Evolutionary conservation across 2,797 vertebrate genomes (phyloP).

Genomic region (Neosilurus mollespiculum): DNA sequence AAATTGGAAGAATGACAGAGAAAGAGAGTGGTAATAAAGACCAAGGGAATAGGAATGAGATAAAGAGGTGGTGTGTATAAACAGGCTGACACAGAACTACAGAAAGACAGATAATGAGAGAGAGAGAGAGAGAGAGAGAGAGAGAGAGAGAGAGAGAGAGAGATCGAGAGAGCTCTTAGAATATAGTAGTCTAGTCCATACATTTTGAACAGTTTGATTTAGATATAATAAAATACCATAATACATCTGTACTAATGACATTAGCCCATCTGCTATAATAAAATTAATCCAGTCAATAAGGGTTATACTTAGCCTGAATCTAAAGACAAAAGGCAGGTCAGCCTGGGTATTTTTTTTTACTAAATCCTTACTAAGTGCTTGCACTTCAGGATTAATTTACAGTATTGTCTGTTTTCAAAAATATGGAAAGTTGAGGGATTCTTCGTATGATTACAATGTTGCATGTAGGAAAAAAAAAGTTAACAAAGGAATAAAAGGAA

Average conservation of each 20-base stretch:
- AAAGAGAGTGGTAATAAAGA: neutral
- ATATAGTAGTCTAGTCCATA: too few relatives aligned
- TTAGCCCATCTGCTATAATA: neutral
- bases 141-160: neutral
- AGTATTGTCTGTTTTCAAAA: too few relatives aligned
- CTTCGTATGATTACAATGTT: neutral
- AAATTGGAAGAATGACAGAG: neutral
- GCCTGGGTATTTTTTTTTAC: too few relatives aligned
- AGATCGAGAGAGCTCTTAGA: too few relatives aligned
- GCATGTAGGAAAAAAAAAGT: neutral
- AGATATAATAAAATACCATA: too few relatives aligned
- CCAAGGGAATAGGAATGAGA: neutral
- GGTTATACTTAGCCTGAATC: neutral
- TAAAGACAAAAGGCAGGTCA: neutral
- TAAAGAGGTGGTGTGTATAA: neutral
- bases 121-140: neutral
- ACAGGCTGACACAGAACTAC: neutral
- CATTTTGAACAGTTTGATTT: too few relatives aligned
- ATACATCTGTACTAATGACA: neutral
- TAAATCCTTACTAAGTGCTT: neutral
- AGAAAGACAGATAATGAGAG: slow-evolving; percentile 1
- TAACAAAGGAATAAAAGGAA: neutral
- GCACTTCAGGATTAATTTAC: too few relatives aligned
- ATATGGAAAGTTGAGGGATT: too few relatives aligned
- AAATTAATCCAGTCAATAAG: neutral